These are phyloP conservation scores for Lophura nycthemera DNA, from an alignment of 2,113 vertebrate genomes.

Conservation along the genomic window DNA sequence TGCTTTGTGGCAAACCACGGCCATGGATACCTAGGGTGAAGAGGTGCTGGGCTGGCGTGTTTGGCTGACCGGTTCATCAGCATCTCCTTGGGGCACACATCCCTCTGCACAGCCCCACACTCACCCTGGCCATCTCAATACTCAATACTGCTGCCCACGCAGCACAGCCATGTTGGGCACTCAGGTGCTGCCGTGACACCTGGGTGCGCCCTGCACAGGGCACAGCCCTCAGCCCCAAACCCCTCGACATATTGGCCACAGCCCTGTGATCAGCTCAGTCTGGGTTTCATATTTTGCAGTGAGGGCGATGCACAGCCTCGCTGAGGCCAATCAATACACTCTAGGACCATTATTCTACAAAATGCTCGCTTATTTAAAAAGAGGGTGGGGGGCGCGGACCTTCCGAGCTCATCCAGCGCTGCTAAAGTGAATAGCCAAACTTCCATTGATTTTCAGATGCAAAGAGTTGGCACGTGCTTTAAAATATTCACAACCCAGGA, in stretches of 20 bases:
- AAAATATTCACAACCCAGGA: constrained; percentile 42
- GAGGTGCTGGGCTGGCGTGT: neutral
- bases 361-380: constrained; percentile 65
- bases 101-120: neutral
- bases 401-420: constrained; percentile 40
- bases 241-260: neutral
- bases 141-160: neutral
- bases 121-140: neutral
- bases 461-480: constrained; percentile 10
- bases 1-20: constrained; percentile 10
- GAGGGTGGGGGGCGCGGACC: constrained; percentile 13
- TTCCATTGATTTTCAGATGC: constrained; percentile 56
- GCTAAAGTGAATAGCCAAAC: constrained; percentile 45
- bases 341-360: constrained; percentile 64
- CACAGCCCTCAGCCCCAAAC: neutral
- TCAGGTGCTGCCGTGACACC: fast-evolving
- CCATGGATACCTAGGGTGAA: neutral
- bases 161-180: fast-evolving
- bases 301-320: constrained; percentile 21
- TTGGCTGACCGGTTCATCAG: neutral
- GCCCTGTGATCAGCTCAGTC: constrained; percentile 30
- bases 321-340: constrained; percentile 60
- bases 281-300: constrained; percentile 41
- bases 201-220: neutral
- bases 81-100: neutral